Evolutionary conservation across 1,140 invertebrate genomes (phyloP).

Genomic region (Drosophila insularis): DNA sequence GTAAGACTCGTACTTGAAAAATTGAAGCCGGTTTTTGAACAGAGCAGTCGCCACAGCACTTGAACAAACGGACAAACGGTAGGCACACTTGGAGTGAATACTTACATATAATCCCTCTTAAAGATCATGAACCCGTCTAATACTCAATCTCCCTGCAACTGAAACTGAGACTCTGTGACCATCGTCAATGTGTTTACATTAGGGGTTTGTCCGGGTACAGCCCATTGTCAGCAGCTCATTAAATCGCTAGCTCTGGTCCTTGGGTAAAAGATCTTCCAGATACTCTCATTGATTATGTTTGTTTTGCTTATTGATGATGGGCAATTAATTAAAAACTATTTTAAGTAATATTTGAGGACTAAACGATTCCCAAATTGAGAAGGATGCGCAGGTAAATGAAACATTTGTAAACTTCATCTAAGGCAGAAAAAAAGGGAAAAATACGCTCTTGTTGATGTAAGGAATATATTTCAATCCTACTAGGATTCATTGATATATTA

Average conservation of each 20-base stretch:
- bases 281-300: conserved; percentile 68
- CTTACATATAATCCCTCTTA: conserved; percentile 48
- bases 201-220: conserved; percentile 36
- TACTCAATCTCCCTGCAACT: conserved; percentile 6
- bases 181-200: conserved; percentile 25
- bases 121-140: conserved; percentile 17
- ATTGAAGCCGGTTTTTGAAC: conserved; percentile 47
- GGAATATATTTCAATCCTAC: too few relatives aligned
- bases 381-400: too few relatives aligned
- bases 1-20: conserved; percentile 71
- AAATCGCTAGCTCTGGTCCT: conserved; percentile 33
- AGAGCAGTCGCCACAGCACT: conserved; percentile 32
- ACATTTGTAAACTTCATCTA: too few relatives aligned
- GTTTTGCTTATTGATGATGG: conserved; percentile 44
- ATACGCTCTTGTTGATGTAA: too few relatives aligned
- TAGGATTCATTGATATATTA: too few relatives aligned
- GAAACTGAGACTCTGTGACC: conserved; percentile 28
- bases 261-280: conserved; percentile 21
- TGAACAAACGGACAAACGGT: conserved; percentile 50
- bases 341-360: not conserved
- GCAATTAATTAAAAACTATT: conserved; percentile 41
- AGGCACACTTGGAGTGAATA: conserved; percentile 36
- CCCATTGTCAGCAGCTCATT: conserved; percentile 66
- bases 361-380: not conserved
- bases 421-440: too few relatives aligned